Evolutionary conservation across 2,113 vertebrate genomes (phyloP).

Genomic region (Ailurus styani): DNA sequence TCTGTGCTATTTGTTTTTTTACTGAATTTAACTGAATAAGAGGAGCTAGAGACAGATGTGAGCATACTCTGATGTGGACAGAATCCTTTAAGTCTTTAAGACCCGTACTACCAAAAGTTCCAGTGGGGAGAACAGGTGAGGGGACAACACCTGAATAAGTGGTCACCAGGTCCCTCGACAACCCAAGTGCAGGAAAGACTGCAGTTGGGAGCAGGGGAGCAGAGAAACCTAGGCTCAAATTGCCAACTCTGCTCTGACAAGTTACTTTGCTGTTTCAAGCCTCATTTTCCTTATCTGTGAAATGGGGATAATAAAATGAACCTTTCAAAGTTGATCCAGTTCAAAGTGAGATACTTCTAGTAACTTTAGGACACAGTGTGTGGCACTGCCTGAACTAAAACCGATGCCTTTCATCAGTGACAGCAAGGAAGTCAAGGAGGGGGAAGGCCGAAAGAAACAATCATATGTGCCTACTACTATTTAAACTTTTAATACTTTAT

Average conservation of each 20-base stretch:
- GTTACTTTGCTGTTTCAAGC: background rate
- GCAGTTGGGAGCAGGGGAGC: background rate
- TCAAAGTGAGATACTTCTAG: background rate
- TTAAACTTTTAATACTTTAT: background rate
- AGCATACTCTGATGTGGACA: background rate
- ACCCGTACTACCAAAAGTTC: background rate
- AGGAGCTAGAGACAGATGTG: background rate
- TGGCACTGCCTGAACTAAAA: background rate
- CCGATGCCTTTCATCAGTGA: background rate
- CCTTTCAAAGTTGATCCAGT: background rate
- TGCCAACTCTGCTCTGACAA: background rate
- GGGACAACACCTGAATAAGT: background rate
- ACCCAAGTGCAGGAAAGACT: background rate
- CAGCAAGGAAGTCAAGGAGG: background rate
- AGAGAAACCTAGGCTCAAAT: background rate
- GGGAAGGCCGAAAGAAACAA: background rate
- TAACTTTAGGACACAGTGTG: background rate
- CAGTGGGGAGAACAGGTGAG: background rate
- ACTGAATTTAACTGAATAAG: background rate
- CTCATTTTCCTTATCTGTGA: background rate
- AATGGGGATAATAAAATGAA: background rate
- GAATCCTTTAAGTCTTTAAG: background rate
- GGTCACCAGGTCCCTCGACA: background rate
- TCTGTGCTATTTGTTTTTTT: background rate
- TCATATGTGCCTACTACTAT: background rate